phyloP scores from a whole-genome alignment of 2,113 vertebrate species.

The Mola mola region DNA sequence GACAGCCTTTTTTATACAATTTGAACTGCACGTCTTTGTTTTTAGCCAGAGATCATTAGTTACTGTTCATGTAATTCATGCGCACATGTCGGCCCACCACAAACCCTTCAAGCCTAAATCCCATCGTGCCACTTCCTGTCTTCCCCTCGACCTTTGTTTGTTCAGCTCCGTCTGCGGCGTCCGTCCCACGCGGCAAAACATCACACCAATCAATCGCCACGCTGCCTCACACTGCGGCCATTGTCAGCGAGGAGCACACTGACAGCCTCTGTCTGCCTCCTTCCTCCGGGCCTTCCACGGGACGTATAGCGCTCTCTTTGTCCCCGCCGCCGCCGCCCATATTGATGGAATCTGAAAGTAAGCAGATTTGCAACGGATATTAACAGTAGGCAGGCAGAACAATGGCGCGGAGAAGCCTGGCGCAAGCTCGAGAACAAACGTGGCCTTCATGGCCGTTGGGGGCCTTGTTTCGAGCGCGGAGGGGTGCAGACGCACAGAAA shows the following conservation, averaged over 20 bases:
- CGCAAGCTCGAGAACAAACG: conserved; percentile 69
- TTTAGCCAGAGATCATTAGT: no score
- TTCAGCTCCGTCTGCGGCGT: conserved; percentile 50
- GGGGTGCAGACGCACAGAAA: neutral
- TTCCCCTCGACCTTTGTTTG: conserved; percentile 65
- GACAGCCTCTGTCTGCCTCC: conserved; percentile 68
- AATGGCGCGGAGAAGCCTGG: conserved; percentile 65
- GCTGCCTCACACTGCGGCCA: conserved; percentile 68
- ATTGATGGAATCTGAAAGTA: conserved; percentile 82
- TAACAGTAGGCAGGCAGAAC: conserved; percentile 75
- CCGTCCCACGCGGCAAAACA: conserved; percentile 60
- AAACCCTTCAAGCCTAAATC: conserved; percentile 44
- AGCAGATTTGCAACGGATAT: conserved; percentile 81
- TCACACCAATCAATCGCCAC: conserved; percentile 75
- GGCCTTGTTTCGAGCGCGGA: conserved; percentile 43
- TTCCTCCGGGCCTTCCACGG: conserved; percentile 52
- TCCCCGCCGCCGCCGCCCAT: conserved; percentile 55
- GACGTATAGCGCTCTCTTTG: conserved; percentile 72
- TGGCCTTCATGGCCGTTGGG: conserved; percentile 60
- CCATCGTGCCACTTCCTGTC: conserved; percentile 58
- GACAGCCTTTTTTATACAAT: no score
- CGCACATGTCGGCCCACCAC: conserved; percentile 32
- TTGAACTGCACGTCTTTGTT: no score
- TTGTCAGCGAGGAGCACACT: conserved; percentile 68
- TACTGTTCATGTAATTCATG: no score